phyloP scores from a whole-genome alignment of 1,140 invertebrate species.

The Orius insidiosus region DNA sequence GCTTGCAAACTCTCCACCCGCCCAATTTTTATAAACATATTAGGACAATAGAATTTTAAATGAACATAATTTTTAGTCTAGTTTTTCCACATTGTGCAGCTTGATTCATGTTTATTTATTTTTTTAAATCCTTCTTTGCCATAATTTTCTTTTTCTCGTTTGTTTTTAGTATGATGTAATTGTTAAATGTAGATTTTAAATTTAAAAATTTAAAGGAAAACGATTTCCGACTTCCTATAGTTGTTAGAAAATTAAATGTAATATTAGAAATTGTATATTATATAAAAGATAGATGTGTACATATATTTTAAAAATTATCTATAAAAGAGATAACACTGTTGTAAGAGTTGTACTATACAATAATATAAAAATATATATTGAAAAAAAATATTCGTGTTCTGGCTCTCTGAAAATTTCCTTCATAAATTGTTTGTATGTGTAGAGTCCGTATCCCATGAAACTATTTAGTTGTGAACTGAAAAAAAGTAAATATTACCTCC shows the following conservation, averaged over 20 bases:
- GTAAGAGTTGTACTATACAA: constrained; percentile 11
- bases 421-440: too few relatives aligned
- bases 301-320: constrained; percentile 12
- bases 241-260: constrained; percentile 6
- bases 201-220: constrained; percentile 2
- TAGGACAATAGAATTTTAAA: not conserved
- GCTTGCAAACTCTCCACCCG: not conserved
- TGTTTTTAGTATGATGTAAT: constrained; percentile 1
- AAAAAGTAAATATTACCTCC: too few relatives aligned
- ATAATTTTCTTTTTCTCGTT: not conserved
- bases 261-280: constrained; percentile 10
- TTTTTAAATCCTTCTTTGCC: not conserved
- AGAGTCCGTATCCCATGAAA: too few relatives aligned
- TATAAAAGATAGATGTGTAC: constrained; percentile 7
- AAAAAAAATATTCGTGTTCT: too few relatives aligned
- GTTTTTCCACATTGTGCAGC: too few relatives aligned
- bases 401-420: too few relatives aligned
- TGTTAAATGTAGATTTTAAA: not conserved
- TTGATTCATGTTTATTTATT: too few relatives aligned
- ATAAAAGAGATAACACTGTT: constrained; percentile 11
- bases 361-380: not conserved
- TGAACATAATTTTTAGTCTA: too few relatives aligned
- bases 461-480: too few relatives aligned
- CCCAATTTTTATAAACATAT: not conserved
- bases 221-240: constrained; percentile 10